A percentile compares a stretch with the other conserved stretches of the same genome.
phyloP scores from a whole-genome alignment of 2,113 vertebrate genomes.

The Excalfactoria chinensis region DNA sequence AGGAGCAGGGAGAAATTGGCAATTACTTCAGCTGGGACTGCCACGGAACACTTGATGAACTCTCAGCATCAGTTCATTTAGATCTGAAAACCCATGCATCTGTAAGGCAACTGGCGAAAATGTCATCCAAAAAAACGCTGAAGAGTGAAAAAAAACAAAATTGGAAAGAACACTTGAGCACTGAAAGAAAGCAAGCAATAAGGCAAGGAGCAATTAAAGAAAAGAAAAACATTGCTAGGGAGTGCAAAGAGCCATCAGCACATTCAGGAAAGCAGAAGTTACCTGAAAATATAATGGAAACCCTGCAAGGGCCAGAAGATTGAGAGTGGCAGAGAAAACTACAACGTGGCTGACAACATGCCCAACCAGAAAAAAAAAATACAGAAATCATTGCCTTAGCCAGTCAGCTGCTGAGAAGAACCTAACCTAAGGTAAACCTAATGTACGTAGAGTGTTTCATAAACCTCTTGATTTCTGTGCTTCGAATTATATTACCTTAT shows the following conservation, averaged over 20 bases:
- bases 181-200: neutral
- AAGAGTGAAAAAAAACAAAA: neutral
- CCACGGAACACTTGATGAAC: neutral
- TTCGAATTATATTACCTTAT: conserved; percentile 26
- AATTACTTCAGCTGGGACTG: neutral
- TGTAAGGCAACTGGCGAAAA: neutral
- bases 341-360: accelerated
- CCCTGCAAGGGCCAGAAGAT: neutral
- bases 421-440: conserved; percentile 1
- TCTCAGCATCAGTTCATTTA: neutral
- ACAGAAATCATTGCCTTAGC: neutral
- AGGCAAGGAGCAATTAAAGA: neutral
- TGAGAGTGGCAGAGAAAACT: neutral
- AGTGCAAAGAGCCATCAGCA: accelerated
- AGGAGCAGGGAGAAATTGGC: neutral
- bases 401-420: neutral
- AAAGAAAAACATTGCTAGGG: neutral
- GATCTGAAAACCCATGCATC: neutral
- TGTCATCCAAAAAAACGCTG: accelerated
- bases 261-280: neutral
- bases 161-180: neutral
- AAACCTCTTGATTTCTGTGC: neutral
- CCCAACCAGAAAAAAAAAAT: neutral
- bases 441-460: neutral
- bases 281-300: neutral